Conservation (phyloP, 2,113 vertebrate genomes). For the Falco punctatus region DNA sequence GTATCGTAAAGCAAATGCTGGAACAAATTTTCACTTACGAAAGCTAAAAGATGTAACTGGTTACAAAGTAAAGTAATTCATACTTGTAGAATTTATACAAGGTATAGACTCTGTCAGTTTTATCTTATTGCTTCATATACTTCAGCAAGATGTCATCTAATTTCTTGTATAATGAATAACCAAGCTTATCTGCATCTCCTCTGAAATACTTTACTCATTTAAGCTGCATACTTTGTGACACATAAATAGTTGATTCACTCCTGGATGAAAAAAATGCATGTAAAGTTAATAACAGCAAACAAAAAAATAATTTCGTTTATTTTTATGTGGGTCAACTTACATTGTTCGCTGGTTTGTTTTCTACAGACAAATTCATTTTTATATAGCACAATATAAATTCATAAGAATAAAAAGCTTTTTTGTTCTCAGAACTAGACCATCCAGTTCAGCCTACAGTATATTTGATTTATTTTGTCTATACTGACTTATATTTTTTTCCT, state of each 20-base stretch:
- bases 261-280: background rate
- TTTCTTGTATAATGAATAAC: conserved; percentile 15
- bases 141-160: conserved; percentile 33
- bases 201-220: background rate
- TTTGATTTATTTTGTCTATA: background rate
- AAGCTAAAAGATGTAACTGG: background rate
- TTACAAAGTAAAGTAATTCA: background rate
- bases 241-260: background rate
- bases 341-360: background rate
- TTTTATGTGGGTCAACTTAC: background rate
- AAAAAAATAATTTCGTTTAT: background rate
- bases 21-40: background rate
- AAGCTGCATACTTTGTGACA: background rate
- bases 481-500: background rate
- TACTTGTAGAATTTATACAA: conserved; percentile 27
- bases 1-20: background rate
- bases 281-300: background rate
- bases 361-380: background rate
- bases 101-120: conserved; percentile 29
- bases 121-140: conserved; percentile 32
- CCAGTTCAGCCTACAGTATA: background rate
- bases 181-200: background rate
- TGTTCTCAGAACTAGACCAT: background rate
- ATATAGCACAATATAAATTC: background rate
- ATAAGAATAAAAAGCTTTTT: background rate